These are phyloP conservation scores for Macrosteles quadrilineatus DNA, from an alignment of 1,140 invertebrate genomes.

Conservation along the genomic window DNA sequence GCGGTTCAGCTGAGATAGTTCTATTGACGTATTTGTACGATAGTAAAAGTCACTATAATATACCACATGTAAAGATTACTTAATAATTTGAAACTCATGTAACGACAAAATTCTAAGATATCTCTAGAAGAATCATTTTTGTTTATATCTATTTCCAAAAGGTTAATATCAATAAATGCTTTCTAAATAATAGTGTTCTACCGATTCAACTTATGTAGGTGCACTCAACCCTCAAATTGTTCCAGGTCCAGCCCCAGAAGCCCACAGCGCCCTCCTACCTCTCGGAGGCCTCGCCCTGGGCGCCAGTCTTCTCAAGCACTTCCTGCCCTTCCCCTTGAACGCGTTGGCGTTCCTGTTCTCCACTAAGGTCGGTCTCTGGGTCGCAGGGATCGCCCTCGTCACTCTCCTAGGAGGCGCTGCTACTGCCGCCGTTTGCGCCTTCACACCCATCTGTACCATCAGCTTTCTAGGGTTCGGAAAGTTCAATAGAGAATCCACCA, in stretches of 20 bases:
- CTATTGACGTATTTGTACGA: no score
- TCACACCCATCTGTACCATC: slow-evolving; percentile 66
- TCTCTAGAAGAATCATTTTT: no score
- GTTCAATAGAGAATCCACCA: slow-evolving; percentile 48
- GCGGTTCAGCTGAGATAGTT: no score
- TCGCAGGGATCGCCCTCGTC: slow-evolving; percentile 55
- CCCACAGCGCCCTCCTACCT: slow-evolving; percentile 35
- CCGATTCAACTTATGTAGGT: no score
- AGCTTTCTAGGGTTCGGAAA: slow-evolving; percentile 55
- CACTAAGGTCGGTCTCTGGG: slow-evolving; percentile 55
- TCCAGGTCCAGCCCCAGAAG: slow-evolving; percentile 36
- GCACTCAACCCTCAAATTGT: no score
- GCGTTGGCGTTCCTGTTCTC: slow-evolving; percentile 45
- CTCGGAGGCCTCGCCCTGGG: slow-evolving; percentile 36
- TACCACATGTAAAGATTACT: no score
- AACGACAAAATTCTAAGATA: no score
- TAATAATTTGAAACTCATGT: no score
- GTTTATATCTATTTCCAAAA: no score
- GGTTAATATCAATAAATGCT: no score
- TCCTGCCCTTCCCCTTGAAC: slow-evolving; percentile 34
- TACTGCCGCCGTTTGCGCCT: slow-evolving; percentile 61
- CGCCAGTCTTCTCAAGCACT: slow-evolving; percentile 40
- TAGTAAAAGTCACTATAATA: no score
- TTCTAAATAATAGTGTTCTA: no score
- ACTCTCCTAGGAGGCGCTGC: slow-evolving; percentile 50